Conservation (phyloP, 2,888 invertebrate species). For the Idaea straminata region DNA sequence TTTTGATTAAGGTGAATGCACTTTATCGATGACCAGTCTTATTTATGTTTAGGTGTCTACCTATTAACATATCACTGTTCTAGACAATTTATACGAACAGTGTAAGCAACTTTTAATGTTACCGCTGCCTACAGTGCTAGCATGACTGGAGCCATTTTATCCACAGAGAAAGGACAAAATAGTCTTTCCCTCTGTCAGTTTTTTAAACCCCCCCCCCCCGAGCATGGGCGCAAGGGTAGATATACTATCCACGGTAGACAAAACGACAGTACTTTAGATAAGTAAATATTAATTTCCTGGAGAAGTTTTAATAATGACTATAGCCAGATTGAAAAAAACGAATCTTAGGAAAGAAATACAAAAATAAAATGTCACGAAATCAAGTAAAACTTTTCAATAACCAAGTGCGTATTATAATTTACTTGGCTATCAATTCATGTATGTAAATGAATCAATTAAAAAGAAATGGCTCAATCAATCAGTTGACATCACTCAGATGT, state of each 20-base stretch:
- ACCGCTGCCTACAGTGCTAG: no score
- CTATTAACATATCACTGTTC: no score
- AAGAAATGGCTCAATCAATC: constrained; percentile 28
- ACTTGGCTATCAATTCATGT: background rate
- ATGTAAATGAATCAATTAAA: constrained; percentile 19
- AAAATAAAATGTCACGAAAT: background rate
- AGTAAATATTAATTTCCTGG: background rate
- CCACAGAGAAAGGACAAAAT: no score
- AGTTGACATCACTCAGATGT: constrained; percentile 21
- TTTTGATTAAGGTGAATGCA: background rate
- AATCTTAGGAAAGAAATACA: background rate
- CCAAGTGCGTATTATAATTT: background rate
- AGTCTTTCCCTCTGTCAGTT: no score
- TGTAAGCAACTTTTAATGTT: no score
- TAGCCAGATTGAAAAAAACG: background rate
- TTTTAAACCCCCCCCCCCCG: no score
- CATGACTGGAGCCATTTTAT: no score
- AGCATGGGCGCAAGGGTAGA: no score
- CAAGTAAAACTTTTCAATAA: background rate
- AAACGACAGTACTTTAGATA: no score
- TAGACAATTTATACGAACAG: no score
- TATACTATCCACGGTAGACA: no score
- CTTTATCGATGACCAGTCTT: background rate
- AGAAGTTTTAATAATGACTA: constrained; percentile 10
- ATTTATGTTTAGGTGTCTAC: no score